phyloP scores from a whole-genome alignment of 2,797 vertebrate species.

The Thunnus albacares region DNA sequence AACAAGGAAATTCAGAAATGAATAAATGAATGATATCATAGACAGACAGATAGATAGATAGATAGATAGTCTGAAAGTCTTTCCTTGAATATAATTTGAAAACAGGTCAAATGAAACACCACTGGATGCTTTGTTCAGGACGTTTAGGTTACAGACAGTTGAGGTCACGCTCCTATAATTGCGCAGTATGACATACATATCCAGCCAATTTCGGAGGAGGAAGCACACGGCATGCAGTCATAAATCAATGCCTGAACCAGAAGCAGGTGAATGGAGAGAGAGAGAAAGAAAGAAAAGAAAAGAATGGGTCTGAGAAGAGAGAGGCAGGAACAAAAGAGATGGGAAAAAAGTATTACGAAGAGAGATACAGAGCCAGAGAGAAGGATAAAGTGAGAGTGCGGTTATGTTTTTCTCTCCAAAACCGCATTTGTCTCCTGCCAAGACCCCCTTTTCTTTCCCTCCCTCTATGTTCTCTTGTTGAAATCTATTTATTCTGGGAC shows the following conservation, averaged over 20 bases:
- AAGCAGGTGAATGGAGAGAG: slow-evolving; percentile 48
- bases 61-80: not conserved
- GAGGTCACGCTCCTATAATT: slow-evolving; percentile 72
- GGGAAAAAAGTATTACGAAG: slow-evolving; percentile 10
- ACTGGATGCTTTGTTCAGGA: slow-evolving; percentile 48
- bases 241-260: slow-evolving; percentile 66
- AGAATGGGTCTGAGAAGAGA: slow-evolving; percentile 22
- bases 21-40: not conserved
- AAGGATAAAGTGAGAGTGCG: slow-evolving; percentile 42
- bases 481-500: slow-evolving; percentile 60
- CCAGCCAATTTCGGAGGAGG: slow-evolving; percentile 57
- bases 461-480: slow-evolving; percentile 29
- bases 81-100: slow-evolving; percentile 19
- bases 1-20: not conserved
- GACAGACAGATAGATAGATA: not conserved
- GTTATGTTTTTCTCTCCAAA: slow-evolving; percentile 56
- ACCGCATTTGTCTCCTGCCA: slow-evolving; percentile 70
- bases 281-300: not conserved
- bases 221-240: slow-evolving; percentile 47
- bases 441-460: slow-evolving; percentile 36
- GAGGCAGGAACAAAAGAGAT: slow-evolving; percentile 33
- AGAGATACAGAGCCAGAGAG: slow-evolving; percentile 16
- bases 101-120: slow-evolving; percentile 47
- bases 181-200: slow-evolving; percentile 71
- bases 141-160: slow-evolving; percentile 56